Conservation (phyloP, 2,113 vertebrate genomes). For the Sylvia atricapilla region DNA sequence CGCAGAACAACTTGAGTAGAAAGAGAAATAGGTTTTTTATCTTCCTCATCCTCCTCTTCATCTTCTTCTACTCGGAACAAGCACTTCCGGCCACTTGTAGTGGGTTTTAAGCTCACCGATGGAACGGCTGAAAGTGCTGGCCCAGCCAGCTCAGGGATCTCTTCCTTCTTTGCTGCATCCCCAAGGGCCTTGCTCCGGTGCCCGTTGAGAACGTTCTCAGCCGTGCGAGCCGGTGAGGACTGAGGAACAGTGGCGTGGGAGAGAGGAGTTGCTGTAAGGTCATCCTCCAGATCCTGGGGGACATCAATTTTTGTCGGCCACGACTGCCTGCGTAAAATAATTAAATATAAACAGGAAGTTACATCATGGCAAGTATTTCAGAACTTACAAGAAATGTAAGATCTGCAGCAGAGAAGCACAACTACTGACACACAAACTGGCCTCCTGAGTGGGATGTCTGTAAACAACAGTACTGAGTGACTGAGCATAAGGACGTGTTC, state of each 20-base stretch:
- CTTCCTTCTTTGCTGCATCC: slow-evolving; percentile 83
- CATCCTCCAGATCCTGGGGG: slow-evolving; percentile 94
- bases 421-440: background rate
- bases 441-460: background rate
- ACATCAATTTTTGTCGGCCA: slow-evolving; percentile 95
- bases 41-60: slow-evolving; percentile 95
- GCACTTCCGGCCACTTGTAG: slow-evolving; percentile 82
- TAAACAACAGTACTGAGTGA: background rate
- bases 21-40: slow-evolving; percentile 83
- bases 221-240: slow-evolving; percentile 82
- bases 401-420: background rate
- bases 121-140: slow-evolving; percentile 61
- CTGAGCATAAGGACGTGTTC: background rate
- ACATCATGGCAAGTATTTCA: background rate
- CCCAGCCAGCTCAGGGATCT: slow-evolving; percentile 73
- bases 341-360: background rate
- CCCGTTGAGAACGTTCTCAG: slow-evolving; percentile 89
- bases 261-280: slow-evolving; percentile 88
- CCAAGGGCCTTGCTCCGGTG: slow-evolving; percentile 85
- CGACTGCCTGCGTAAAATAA: slow-evolving; percentile 80
- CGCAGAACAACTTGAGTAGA: slow-evolving; percentile 88
- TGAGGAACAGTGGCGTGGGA: slow-evolving; percentile 85
- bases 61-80: slow-evolving; percentile 95
- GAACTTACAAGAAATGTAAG: rapidly evolving
- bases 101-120: slow-evolving; percentile 62